Evolutionary conservation across 2,113 vertebrate genomes (phyloP).

Genomic region (Mesitornis unicolor): DNA sequence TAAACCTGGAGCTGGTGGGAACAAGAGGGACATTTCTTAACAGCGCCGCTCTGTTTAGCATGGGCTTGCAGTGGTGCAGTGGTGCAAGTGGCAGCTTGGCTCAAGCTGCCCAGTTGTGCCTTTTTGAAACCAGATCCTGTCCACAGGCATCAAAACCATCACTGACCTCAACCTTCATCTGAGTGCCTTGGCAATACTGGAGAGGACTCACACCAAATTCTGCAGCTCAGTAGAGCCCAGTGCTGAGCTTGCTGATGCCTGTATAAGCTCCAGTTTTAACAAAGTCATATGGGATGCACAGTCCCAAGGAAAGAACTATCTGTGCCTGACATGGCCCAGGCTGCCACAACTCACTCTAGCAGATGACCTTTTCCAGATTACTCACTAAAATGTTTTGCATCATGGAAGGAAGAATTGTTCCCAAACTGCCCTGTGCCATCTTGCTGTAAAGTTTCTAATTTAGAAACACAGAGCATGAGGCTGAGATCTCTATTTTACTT

Average conservation of each 20-base stretch:
- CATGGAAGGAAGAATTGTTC: not conserved
- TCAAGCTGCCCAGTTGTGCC: not conserved
- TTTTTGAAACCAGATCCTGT: not conserved
- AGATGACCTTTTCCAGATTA: not conserved
- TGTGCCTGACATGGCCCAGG: fast-evolving
- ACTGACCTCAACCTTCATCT: not conserved
- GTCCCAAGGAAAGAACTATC: not conserved
- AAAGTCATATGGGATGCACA: not conserved
- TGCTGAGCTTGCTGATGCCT: not conserved
- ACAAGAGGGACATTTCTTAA: not conserved
- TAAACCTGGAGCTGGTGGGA: not conserved
- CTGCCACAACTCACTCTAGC: not conserved
- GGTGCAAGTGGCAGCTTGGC: not conserved
- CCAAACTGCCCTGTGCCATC: not conserved
- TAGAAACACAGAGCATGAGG: fast-evolving
- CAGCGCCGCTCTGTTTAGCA: not conserved
- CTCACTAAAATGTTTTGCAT: not conserved
- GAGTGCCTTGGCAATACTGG: not conserved
- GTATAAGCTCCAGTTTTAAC: not conserved
- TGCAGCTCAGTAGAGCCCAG: not conserved
- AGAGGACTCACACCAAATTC: not conserved
- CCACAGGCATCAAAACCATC: not conserved
- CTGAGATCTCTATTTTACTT: not conserved
- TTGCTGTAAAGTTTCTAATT: not conserved
- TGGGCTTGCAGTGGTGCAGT: not conserved